Conservation (phyloP, 2,113 vertebrate species). For the Uropsilus gracilis region DNA sequence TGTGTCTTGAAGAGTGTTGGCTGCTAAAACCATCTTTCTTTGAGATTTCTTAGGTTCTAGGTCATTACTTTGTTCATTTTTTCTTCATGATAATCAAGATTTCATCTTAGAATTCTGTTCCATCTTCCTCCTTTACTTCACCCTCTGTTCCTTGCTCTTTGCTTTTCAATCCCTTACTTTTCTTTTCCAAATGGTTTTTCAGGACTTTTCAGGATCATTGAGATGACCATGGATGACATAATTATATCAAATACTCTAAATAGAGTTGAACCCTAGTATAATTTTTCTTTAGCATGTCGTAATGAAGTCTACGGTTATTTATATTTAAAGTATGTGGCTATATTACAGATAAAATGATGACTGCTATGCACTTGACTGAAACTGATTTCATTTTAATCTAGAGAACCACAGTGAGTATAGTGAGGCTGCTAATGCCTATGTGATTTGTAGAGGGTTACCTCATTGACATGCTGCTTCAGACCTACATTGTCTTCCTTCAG, state of each 20-base stretch:
- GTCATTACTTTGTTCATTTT: not conserved
- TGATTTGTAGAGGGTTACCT: not conserved
- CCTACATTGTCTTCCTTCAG: not conserved
- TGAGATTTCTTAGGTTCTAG: not conserved
- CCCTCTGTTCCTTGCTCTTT: not conserved
- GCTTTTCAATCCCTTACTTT: not conserved
- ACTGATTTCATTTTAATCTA: not conserved
- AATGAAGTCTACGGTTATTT: conserved; percentile 10
- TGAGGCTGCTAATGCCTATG: not conserved
- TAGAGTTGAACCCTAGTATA: not conserved
- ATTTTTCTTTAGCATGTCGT: not conserved
- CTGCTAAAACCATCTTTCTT: not conserved
- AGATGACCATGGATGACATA: not conserved
- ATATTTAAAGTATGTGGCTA: not conserved
- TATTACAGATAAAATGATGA: conserved; percentile 14
- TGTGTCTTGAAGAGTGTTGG: not conserved
- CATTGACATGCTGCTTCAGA: not conserved
- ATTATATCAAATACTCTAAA: not conserved
- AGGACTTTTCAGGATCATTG: not conserved
- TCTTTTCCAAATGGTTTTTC: not conserved
- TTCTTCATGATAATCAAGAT: not conserved
- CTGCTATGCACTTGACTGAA: not conserved
- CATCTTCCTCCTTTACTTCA: not conserved
- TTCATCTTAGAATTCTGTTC: not conserved
- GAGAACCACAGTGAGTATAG: not conserved